These are phyloP conservation scores for Heliconius sara DNA, from an alignment of 2,888 invertebrate genomes.

Conservation along the genomic window DNA sequence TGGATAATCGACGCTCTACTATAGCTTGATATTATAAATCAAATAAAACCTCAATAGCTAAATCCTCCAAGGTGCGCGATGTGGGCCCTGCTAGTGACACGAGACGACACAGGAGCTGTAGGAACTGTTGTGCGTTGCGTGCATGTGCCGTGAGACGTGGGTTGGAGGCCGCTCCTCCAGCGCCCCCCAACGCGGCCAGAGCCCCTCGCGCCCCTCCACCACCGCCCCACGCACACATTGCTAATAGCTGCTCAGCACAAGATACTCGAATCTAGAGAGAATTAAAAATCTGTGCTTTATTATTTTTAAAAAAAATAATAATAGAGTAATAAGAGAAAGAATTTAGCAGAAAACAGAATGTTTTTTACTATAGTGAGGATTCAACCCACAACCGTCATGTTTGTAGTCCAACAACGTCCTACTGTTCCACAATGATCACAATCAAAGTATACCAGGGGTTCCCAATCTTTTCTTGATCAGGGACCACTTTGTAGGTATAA, in stretches of 20 bases:
- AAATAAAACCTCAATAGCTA: slow-evolving; percentile 65
- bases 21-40: background rate
- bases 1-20: background rate
- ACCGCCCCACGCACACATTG: slow-evolving; percentile 92
- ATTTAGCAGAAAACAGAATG: background rate
- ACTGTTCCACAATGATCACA: background rate
- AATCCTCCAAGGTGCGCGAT: slow-evolving; percentile 86
- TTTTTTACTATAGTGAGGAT: background rate
- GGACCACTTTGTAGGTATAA: no score
- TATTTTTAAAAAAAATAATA: background rate
- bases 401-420: background rate
- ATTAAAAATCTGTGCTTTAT: background rate
- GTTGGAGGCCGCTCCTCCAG: slow-evolving; percentile 76
- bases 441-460: background rate
- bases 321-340: background rate
- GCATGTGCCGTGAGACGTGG: slow-evolving; percentile 84
- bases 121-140: slow-evolving; percentile 90
- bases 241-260: slow-evolving; percentile 92
- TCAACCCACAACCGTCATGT: background rate
- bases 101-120: slow-evolving; percentile 88
- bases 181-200: slow-evolving; percentile 67
- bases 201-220: slow-evolving; percentile 75
- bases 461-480: no score
- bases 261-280: slow-evolving; percentile 87
- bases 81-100: slow-evolving; percentile 88